These are phyloP conservation scores for Rhabditophanes sp. DNA, from an alignment of 2,888 invertebrate species.

Conservation along the genomic window DNA sequence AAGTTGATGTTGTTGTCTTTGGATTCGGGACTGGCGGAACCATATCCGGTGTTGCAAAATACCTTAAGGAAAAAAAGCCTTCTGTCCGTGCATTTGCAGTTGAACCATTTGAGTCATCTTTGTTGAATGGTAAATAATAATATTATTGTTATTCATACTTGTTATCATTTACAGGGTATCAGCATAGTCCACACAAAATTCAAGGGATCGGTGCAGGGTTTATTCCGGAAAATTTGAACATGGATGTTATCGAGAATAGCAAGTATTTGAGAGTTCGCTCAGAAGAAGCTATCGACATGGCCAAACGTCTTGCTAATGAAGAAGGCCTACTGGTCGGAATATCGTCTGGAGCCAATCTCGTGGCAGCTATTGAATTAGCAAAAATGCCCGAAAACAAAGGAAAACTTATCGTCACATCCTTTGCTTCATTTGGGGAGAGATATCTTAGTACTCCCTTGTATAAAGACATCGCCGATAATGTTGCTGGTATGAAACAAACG, in stretches of 20 bases:
- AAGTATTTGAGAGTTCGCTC: constrained; percentile 9
- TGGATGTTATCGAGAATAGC: constrained; percentile 21
- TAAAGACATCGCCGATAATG: constrained; percentile 4
- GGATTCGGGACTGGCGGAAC: constrained; percentile 35
- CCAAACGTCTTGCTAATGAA: constrained; percentile 23
- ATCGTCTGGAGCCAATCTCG: constrained; percentile 28
- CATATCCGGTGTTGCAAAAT: constrained; percentile 26
- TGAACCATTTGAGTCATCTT: too few relatives aligned
- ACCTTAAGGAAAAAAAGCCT: constrained; percentile 33
- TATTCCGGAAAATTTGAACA: constrained; percentile 26
- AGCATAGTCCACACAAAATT: constrained; percentile 1
- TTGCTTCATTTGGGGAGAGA: constrained; percentile 31
- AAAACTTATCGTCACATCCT: constrained; percentile 35
- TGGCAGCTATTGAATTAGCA: constrained; percentile 25
- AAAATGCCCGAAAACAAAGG: constrained; percentile 31
- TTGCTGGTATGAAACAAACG: constrained; percentile 1
- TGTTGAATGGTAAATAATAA: too few relatives aligned
- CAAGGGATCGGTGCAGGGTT: constrained; percentile 29
- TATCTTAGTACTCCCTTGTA: constrained; percentile 22
- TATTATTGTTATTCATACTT: neutral
- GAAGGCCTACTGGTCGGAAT: constrained; percentile 27
- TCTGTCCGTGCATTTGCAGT: constrained; percentile 19
- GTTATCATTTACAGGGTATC: neutral
- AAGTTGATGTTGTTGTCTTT: constrained; percentile 33
- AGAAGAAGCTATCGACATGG: constrained; percentile 32